Evolutionary conservation across 2,888 invertebrate genomes (phyloP), one percentile per base, ranked within the genome.

Genomic region (Furcula furcula): DNA sequence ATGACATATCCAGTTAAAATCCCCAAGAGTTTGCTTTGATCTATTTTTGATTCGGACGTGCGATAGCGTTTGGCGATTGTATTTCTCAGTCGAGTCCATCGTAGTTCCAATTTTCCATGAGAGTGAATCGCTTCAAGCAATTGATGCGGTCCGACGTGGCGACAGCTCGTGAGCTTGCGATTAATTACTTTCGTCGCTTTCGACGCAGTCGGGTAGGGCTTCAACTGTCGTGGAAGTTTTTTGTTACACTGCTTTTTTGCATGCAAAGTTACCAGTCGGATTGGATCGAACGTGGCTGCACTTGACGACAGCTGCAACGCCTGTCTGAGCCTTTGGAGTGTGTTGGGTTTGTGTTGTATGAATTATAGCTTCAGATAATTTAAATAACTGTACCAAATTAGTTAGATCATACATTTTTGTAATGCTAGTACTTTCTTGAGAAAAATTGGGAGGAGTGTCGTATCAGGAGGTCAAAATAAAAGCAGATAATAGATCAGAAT

Each of bases 71-170:
- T 22, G 34, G 23, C 64, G 67, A 65, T 72, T 73, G 72, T 71
- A 72, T 76, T 76, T 73, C 71, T 70, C 74, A 70, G 71, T 72
- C 66, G 72, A 71, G 60, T 75, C 74, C 68, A 57, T 61, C 64
- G 68, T 70, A 65, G 66, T 72, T 78, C 65, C 80, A 85, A 86
- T 86, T 87, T 87, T 85, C 81, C 83, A 69, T 60, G 44, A 80
- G 79, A 82, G 62, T 68, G 84, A 64, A 45, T 56, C 44, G 62
- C 63, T 62, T 55, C 59, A 54, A 64, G 59, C 73, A 63, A 69
- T 68, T 79, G 83, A 88, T 80, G 77, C 76, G 78, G 64, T 67
- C 65, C 70, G 85, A 85, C 85, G 77, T 65, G 79, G 63, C 69
- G 87, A 82, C 85, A 79, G 80, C 62, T 58, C 59, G 69, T 52